Evolutionary conservation across 1,140 invertebrate species (phyloP).

Genomic region (Asbolus verrucosus): DNA sequence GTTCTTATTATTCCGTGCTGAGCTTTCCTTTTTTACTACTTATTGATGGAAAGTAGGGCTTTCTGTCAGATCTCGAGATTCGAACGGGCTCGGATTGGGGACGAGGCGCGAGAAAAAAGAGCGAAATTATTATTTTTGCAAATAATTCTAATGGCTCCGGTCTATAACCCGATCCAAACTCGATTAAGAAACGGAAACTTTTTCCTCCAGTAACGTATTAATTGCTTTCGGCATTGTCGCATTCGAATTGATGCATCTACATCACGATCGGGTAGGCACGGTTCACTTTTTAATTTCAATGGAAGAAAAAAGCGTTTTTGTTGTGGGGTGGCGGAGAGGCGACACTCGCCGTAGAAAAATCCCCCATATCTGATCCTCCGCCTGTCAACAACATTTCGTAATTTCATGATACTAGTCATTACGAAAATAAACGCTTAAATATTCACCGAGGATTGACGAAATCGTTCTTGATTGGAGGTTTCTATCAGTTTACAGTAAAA

Average conservation of each 20-base stretch:
- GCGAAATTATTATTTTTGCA: conserved; percentile 15
- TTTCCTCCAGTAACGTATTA: neutral
- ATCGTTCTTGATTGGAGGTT: no score
- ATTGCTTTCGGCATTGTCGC: conserved; percentile 7
- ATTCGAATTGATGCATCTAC: neutral
- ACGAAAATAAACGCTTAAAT: no score
- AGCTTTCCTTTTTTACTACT: conserved; percentile 53
- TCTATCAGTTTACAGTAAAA: no score
- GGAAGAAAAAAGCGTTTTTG: neutral
- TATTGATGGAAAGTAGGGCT: conserved; percentile 36
- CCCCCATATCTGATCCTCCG: no score
- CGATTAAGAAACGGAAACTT: conserved; percentile 26
- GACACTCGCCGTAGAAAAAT: no score
- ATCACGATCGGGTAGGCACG: neutral
- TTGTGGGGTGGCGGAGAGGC: no score
- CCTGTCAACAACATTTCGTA: no score
- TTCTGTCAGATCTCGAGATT: conserved; percentile 33
- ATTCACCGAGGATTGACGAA: no score
- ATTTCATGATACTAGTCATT: no score
- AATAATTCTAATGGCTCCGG: neutral
- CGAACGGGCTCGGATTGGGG: neutral
- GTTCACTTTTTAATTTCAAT: neutral
- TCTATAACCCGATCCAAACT: neutral
- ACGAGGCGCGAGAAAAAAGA: neutral
- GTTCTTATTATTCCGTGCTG: conserved; percentile 62